Evolutionary conservation across 2,113 vertebrate species (phyloP).

Genomic region (Plotosus lineatus): DNA sequence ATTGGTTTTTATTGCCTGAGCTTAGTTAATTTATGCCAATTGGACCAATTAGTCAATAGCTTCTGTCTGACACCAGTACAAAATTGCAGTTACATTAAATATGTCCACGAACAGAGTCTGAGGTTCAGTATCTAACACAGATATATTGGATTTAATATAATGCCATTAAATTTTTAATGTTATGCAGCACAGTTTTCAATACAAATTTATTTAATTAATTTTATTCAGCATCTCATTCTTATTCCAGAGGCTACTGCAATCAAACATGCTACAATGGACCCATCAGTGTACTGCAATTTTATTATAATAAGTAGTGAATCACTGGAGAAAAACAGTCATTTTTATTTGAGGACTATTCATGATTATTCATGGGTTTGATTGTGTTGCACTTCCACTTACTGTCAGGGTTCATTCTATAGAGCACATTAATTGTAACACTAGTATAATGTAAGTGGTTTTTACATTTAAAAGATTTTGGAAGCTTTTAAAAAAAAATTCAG

Average conservation of each 20-base stretch:
- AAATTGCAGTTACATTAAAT: conserved; percentile 1
- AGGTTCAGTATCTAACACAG: neutral
- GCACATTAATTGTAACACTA: conserved; percentile 28
- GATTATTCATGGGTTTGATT: conserved; percentile 37
- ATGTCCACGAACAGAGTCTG: neutral
- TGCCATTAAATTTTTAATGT: conserved; percentile 32
- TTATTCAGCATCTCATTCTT: conserved; percentile 23
- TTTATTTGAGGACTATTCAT: conserved; percentile 34
- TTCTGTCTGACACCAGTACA: neutral
- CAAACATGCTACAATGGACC: conserved; percentile 1
- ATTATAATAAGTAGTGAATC: conserved; percentile 19
- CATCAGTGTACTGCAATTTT: neutral
- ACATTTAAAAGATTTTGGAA: conserved; percentile 13
- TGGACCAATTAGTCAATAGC: neutral
- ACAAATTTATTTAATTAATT: conserved; percentile 11
- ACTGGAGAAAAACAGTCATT: neutral
- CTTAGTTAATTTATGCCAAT: conserved; percentile 12
- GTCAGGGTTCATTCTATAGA: conserved; percentile 8
- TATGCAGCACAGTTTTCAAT: conserved; percentile 1
- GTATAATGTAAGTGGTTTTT: neutral
- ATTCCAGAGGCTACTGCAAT: conserved; percentile 16
- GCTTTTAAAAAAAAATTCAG: neutral
- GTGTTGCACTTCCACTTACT: neutral
- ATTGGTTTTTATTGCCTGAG: neutral
- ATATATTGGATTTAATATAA: conserved; percentile 39